phyloP scores from a whole-genome alignment of 2,888 invertebrate genomes.

The Allophyes oxyacanthae region DNA sequence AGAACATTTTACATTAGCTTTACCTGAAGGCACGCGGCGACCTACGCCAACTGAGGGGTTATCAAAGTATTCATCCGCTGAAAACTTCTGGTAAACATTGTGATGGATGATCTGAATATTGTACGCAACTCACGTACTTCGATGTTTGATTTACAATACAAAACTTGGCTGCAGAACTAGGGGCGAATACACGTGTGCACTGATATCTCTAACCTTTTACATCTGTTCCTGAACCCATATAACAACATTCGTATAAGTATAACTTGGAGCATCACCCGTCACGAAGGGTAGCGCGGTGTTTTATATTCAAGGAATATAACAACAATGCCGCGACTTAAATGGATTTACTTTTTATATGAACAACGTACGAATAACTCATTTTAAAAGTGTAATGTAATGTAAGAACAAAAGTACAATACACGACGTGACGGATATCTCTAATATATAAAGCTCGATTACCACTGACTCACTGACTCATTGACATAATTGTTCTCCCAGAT shows the following conservation, averaged over 20 bases:
- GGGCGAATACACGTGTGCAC: slow-evolving; percentile 4
- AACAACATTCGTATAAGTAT: slow-evolving; percentile 37
- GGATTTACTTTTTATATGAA: slow-evolving; percentile 62
- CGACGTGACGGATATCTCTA: slow-evolving; percentile 16
- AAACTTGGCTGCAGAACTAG: slow-evolving; percentile 1
- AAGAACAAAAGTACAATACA: too few relatives aligned
- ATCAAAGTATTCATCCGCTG: slow-evolving; percentile 21
- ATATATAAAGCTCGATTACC: too few relatives aligned
- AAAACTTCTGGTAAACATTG: slow-evolving; percentile 23
- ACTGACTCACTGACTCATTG: too few relatives aligned
- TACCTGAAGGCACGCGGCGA: slow-evolving; percentile 17
- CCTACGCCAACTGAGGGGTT: slow-evolving; percentile 36
- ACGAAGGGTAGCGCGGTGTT: slow-evolving; percentile 51
- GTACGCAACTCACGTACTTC: not conserved
- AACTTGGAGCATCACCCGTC: slow-evolving; percentile 43
- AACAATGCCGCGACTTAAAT: slow-evolving; percentile 58
- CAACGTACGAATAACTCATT: slow-evolving; percentile 50
- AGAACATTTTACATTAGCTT: slow-evolving; percentile 2
- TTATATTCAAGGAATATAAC: slow-evolving; percentile 62
- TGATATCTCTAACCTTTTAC: slow-evolving; percentile 13
- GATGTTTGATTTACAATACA: not conserved
- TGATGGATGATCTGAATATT: slow-evolving; percentile 2
- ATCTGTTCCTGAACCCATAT: slow-evolving; percentile 4
- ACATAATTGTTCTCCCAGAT: too few relatives aligned
- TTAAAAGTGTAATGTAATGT: slow-evolving; percentile 33